A percentile compares a stretch with the other conserved stretches of the same genome.
Evolutionary conservation across 30 jellyfish, hydroid and myxozoan genomes (phyloP).

Genomic region (Cassiopea andromeda): DNA sequence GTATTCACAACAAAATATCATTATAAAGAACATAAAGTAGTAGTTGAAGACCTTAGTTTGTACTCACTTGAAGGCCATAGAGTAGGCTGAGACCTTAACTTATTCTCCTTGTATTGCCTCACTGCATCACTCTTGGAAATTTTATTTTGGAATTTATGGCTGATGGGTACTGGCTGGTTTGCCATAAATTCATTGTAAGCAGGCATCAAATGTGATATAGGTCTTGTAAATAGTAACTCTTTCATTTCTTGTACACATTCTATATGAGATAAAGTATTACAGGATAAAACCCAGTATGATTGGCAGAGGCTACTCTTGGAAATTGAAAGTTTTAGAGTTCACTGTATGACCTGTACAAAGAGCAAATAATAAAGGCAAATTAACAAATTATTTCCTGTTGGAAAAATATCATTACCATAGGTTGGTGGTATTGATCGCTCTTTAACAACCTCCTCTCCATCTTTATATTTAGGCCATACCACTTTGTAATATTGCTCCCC

Average conservation of each 20-base stretch:
- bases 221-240: neutral
- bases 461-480: slow-evolving; percentile 41
- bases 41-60: neutral
- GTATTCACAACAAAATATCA: neutral
- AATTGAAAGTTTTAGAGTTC: neutral
- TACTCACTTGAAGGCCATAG: neutral
- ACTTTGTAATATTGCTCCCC: slow-evolving; percentile 39
- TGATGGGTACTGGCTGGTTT: neutral
- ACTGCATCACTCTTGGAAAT: neutral
- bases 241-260: slow-evolving; percentile 16
- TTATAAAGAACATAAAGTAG: neutral
- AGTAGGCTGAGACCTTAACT: neutral
- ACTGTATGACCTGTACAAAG: neutral
- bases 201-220: neutral
- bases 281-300: neutral
- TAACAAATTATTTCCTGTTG: neutral
- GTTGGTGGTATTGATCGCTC: neutral
- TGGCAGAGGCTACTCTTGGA: neutral
- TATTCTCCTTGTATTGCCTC: neutral
- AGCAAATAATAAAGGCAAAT: neutral
- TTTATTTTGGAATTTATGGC: neutral
- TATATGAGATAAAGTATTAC: neutral
- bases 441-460: slow-evolving; percentile 49
- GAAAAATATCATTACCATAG: neutral
- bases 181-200: neutral